phyloP scores from a whole-genome alignment of 2,113 vertebrate species.

The Chlamydotis undulata region DNA sequence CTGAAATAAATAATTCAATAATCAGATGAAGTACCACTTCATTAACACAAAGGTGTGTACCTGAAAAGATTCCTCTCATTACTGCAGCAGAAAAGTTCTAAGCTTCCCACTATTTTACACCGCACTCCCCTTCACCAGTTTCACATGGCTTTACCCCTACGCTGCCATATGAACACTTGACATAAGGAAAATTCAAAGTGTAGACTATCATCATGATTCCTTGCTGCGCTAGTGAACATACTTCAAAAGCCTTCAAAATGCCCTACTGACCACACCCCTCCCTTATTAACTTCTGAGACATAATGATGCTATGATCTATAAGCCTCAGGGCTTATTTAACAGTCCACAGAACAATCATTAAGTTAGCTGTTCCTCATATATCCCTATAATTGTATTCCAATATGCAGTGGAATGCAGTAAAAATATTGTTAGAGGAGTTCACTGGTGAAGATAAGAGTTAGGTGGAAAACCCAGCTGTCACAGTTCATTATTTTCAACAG shows the following conservation, averaged over 20 bases:
- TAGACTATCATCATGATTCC: no score
- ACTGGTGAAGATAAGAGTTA: background rate
- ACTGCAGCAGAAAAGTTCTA: background rate
- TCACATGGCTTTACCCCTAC: rapidly evolving
- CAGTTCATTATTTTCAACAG: background rate
- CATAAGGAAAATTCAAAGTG: background rate
- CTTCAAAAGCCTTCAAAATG: background rate
- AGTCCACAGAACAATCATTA: background rate
- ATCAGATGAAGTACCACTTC: background rate
- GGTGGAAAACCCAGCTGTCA: background rate
- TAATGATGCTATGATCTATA: background rate
- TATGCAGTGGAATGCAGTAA: background rate
- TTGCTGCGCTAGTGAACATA: background rate
- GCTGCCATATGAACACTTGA: background rate
- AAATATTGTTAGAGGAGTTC: background rate
- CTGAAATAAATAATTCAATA: background rate
- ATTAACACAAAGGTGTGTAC: background rate
- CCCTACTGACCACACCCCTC: background rate
- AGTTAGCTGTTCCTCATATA: background rate
- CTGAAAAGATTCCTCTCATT: background rate
- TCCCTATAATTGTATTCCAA: background rate
- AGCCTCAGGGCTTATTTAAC: background rate
- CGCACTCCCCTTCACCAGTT: background rate
- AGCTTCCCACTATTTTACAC: background rate
- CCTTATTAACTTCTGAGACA: background rate